Base-by-base conservation (phyloP, 2,888 invertebrate species). In the Nymphalis urticae region DNA sequence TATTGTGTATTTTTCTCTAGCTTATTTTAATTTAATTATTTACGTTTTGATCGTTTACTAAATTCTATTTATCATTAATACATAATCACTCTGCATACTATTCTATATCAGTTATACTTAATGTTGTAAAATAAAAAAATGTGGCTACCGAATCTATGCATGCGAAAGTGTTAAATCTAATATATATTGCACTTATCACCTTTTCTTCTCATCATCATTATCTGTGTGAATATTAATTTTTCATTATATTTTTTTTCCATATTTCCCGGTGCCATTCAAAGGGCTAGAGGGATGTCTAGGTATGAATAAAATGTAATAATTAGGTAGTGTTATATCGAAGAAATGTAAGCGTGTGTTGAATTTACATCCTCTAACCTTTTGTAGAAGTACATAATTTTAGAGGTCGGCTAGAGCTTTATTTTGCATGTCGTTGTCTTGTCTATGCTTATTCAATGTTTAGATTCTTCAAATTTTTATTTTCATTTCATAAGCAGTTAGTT, bases 261-360 rank as follows among this genome's bases (percentile, higher is more conserved):
- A 82, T 85, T 83, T 81, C 82, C 78, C 77, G 84, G 82, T 80
- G 81, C 82, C 81, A 82, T 80, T 83, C 86, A 89, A 90, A 90
- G 90, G 88, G 89, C 88, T 89, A 90, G 89, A 90, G 89, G 86
- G 83, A 83, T 87, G 85, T 86, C 80, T 87, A 89, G 90, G 90
- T 90, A 90, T 87, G 90, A 79, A 73, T 66, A 63, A 77, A 72
- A 66, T 36, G 66, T 62, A 71, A 64, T 62, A 61, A 70, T 72
- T 72, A 68, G 71, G 54, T 72, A 62, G 73, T 73, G 71, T 69
- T 69, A 66, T 70, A 71, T 71, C 65, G 60, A 66, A 48, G 60
- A 53, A 70, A 68, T 71, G 65, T 72, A 68, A 67, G 53, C 76
- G 73, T 74, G 67, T 77, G 76, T 75, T 76, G 77, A 74, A 76